These are phyloP conservation scores for Neosilurus hyrtlii DNA, from an alignment of 2,797 vertebrate species.

Conservation along the genomic window DNA sequence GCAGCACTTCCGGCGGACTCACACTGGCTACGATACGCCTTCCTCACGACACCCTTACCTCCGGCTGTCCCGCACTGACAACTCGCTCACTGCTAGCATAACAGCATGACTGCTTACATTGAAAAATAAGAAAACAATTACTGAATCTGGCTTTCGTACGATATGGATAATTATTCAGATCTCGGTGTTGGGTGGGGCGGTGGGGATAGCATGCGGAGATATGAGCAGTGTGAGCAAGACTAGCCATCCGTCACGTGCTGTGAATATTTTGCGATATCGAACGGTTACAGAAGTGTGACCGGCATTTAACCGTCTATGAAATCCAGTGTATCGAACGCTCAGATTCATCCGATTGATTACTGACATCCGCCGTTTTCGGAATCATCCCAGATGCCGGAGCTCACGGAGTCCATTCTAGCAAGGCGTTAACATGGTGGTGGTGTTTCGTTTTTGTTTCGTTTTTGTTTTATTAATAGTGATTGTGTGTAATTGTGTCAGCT, in stretches of 20 bases:
- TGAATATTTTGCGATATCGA: neutral
- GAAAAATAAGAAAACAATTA: too few relatives aligned
- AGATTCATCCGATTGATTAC: neutral
- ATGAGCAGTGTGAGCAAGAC: neutral
- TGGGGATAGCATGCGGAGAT: neutral
- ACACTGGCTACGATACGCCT: too few relatives aligned
- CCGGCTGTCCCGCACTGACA: too few relatives aligned
- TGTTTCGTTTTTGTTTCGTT: neutral
- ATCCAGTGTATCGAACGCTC: neutral
- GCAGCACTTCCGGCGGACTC: too few relatives aligned
- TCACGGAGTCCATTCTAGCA: neutral
- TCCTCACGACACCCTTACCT: too few relatives aligned
- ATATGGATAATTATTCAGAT: too few relatives aligned
- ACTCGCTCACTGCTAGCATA: too few relatives aligned
- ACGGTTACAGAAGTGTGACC: neutral
- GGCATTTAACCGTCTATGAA: neutral
- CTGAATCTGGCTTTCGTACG: too few relatives aligned
- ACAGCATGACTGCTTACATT: too few relatives aligned
- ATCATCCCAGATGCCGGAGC: neutral
- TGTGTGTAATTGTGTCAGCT: neutral
- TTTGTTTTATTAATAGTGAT: neutral
- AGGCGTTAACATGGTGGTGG: neutral
- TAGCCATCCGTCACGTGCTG: neutral
- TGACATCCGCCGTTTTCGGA: neutral
- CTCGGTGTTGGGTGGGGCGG: too few relatives aligned